These are phyloP conservation scores for Cyanistes caeruleus DNA, from an alignment of 2,113 vertebrate species.

Conservation along the genomic window DNA sequence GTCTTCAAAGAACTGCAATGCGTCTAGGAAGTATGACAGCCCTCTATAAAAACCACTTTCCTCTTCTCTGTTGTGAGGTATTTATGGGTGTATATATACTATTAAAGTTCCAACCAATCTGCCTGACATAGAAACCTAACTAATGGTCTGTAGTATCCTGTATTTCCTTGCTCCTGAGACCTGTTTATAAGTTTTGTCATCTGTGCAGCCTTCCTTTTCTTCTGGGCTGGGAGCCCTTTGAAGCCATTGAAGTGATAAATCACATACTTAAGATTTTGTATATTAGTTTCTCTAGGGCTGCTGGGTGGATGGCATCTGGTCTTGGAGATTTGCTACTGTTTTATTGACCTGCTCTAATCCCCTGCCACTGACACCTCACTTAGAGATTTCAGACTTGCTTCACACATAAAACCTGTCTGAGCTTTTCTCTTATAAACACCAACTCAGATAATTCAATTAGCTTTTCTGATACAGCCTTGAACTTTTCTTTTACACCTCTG, in stretches of 20 bases:
- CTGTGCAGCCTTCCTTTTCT: background rate
- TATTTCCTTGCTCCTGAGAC: background rate
- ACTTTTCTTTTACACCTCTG: background rate
- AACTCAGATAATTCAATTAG: background rate
- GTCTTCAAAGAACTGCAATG: background rate
- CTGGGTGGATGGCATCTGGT: background rate
- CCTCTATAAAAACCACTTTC: background rate
- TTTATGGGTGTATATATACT: background rate
- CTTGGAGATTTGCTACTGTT: constrained; percentile 21
- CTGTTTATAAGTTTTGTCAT: background rate
- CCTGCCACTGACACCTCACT: background rate
- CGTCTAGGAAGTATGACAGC: background rate
- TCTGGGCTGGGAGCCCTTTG: background rate
- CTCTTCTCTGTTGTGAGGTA: background rate
- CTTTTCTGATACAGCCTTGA: background rate
- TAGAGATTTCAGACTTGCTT: background rate
- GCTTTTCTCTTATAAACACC: background rate
- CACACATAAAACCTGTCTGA: background rate
- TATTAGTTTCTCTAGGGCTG: background rate
- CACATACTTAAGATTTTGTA: background rate
- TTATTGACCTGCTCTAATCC: constrained; percentile 33
- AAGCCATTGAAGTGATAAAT: constrained; percentile 20
- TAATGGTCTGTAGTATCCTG: background rate
- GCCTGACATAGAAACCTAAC: background rate
- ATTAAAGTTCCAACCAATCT: background rate